phyloP scores from a whole-genome alignment of 2,113 vertebrate genomes.

The Serranochromis macrocephalus region DNA sequence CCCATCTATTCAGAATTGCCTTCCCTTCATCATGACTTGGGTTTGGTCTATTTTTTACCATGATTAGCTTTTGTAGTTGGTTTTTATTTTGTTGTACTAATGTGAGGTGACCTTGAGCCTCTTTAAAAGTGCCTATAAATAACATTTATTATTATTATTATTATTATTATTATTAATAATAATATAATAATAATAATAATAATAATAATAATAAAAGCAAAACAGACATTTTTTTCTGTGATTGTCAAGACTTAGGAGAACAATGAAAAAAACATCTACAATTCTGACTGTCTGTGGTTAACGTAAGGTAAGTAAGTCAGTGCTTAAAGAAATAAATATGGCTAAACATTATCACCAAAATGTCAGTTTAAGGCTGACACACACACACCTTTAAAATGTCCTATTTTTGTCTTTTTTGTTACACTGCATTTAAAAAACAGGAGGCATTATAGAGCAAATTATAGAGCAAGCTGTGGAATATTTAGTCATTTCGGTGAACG shows the following conservation, averaged over 20 bases:
- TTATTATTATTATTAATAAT: background rate
- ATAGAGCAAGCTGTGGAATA: background rate
- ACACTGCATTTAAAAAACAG: background rate
- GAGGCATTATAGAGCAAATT: background rate
- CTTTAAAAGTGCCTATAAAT: background rate
- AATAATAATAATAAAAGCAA: background rate
- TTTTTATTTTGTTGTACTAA: background rate
- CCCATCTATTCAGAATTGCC: background rate
- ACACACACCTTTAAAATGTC: background rate
- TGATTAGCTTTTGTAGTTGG: background rate
- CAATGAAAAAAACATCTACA: background rate
- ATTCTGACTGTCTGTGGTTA: background rate
- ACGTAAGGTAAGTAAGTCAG: background rate
- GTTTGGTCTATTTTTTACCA: background rate
- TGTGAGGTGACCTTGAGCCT: background rate
- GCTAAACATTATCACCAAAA: background rate
- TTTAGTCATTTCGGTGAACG: background rate
- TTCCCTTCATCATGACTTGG: background rate
- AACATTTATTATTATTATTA: background rate
- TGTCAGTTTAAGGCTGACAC: background rate
- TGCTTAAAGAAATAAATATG: background rate
- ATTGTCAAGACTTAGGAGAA: background rate
- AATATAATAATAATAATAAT: background rate
- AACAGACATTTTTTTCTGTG: background rate
- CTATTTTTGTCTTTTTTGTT: background rate